Conservation (phyloP, 2,113 vertebrate species). For the Petromus typicus region DNA sequence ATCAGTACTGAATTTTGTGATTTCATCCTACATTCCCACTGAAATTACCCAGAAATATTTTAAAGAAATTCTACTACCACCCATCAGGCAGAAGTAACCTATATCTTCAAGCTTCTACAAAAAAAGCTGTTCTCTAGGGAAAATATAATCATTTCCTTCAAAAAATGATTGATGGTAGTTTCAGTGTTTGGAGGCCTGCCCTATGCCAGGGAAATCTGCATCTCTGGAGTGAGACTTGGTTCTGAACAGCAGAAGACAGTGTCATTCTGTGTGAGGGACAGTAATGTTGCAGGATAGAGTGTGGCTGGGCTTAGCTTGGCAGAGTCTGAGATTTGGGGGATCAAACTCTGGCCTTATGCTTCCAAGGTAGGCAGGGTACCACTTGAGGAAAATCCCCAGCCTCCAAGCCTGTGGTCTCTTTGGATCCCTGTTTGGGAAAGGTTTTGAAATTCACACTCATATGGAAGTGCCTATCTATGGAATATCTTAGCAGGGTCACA, state of each 20-base stretch:
- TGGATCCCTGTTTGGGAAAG: not conserved
- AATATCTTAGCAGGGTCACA: slow-evolving; percentile 59
- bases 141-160: not conserved
- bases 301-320: not conserved
- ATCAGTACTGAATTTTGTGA: not conserved
- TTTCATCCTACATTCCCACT: not conserved
- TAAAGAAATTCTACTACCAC: not conserved
- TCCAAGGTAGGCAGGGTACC: no score
- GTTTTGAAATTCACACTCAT: slow-evolving; percentile 45
- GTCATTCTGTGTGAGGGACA: not conserved
- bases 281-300: not conserved
- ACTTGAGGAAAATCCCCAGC: no score
- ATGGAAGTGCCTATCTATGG: slow-evolving; percentile 64
- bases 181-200: not conserved
- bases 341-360: no score
- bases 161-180: not conserved
- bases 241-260: not conserved
- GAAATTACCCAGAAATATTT: not conserved
- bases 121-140: not conserved
- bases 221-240: not conserved
- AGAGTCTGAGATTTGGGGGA: not conserved
- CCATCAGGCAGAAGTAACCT: not conserved
- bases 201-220: not conserved
- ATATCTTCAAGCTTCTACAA: not conserved
- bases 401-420: not conserved